Base-by-base conservation (phyloP, 2,888 invertebrate species). In the Drosophila quinaria region DNA sequence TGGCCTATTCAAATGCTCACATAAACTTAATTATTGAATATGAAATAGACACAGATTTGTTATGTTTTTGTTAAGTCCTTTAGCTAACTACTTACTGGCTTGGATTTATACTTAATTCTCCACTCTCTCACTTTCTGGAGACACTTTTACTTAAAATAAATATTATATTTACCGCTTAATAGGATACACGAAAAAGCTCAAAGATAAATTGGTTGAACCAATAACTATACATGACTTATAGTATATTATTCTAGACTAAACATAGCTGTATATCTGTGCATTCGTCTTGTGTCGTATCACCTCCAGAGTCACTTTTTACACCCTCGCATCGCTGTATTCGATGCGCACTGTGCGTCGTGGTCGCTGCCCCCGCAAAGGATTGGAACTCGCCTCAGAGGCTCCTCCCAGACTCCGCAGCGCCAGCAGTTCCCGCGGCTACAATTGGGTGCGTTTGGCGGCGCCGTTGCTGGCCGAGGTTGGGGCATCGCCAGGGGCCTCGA, bases 391-490 rank as follows among this genome's bases (percentile, higher is more conserved):
- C n/a, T 81, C 87, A 55, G 78, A 59, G 71, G 60, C 55, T 47
- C 77, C 69, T 51, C 83, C 71, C 70, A 75, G 69, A 52, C 69
- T 58, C 19, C 72, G 70, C 70, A 84, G 65, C 63, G 80, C 81
- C 70, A 80, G 59, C 58, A 86, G 65, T 65, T 80, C 79, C 69
- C 79, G 74, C 33, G 89, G 89, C 91, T 91, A 91, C 89, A 91
- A 87, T 59, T 89, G 86, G 33, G 91, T 91, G 1, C 91, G 80
- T 67, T 79, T 87, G 29, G 70, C 68, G 10, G 56, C 56, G 1
- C 74, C 69, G 15, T 71, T 59, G 55, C 52, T 33, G 29, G 70
- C 29, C 5, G 58, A 25, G 11, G 19, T 31, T 47, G 60, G 29
- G 0, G 31, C 25, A 13, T 71, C 78, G 22, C 62, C 70, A 9